Conservation (phyloP, 2,113 vertebrate genomes). For the Lophochroa leadbeateri region DNA sequence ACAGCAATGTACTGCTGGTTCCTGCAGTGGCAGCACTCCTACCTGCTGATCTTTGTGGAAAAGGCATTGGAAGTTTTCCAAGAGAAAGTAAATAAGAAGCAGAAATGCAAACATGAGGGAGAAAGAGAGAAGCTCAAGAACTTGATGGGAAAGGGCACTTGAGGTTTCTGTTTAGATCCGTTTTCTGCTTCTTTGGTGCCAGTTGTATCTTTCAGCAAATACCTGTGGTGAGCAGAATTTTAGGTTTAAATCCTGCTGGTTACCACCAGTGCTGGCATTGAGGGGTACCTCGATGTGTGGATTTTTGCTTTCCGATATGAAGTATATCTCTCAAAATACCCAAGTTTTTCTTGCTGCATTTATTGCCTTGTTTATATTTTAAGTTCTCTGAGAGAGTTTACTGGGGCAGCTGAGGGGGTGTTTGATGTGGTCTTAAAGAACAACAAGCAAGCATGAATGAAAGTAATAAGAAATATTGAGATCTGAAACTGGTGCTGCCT, state of each 20-base stretch:
- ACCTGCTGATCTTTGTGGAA: background rate
- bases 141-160: background rate
- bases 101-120: background rate
- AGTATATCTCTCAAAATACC: background rate
- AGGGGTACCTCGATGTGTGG: background rate
- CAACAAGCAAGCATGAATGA: background rate
- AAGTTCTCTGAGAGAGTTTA: background rate
- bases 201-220: background rate
- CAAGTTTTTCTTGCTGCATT: background rate
- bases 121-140: background rate
- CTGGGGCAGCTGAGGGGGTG: background rate
- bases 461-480: background rate
- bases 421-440: background rate
- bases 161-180: background rate
- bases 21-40: background rate
- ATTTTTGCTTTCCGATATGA: background rate
- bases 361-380: background rate
- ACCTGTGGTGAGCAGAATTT: background rate
- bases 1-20: background rate
- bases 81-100: background rate
- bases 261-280: fast-evolving
- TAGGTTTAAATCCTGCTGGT: background rate
- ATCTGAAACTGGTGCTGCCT: background rate
- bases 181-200: background rate
- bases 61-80: background rate